Evolutionary conservation across 2,797 vertebrate genomes (phyloP).

Genomic region (Etheostoma perlongum): DNA sequence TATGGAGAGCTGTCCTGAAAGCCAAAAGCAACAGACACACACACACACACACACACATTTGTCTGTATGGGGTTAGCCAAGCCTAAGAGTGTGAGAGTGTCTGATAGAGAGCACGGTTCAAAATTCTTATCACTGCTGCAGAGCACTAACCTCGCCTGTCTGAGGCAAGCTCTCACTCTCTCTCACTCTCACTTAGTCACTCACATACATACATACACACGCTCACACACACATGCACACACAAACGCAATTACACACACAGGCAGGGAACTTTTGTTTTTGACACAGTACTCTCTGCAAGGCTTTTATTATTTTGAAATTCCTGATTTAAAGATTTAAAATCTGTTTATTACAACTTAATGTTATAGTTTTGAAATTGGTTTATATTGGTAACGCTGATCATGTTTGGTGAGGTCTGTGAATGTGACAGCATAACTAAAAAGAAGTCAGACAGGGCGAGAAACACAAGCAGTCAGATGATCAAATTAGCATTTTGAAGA

Average conservation of each 20-base stretch:
- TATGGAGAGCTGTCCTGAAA: constrained; percentile 17
- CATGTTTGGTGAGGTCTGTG: background rate
- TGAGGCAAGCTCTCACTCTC: constrained; percentile 5
- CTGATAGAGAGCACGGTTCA: constrained; percentile 36
- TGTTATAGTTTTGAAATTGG: background rate
- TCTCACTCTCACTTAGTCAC: background rate
- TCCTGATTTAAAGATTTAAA: background rate
- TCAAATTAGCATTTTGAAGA: background rate
- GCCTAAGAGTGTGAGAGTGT: constrained; percentile 17
- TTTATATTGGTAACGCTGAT: background rate
- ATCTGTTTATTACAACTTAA: background rate
- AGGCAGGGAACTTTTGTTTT: constrained; percentile 1
- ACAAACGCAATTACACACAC: no score
- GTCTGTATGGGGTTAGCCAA: constrained; percentile 28
- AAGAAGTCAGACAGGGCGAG: background rate
- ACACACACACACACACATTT: constrained; percentile 1
- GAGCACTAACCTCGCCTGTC: constrained; percentile 25
- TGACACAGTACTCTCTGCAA: background rate
- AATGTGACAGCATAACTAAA: background rate
- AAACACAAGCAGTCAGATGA: background rate
- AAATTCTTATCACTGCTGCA: constrained; percentile 37
- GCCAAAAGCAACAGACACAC: background rate
- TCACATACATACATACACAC: background rate
- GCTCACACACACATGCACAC: background rate
- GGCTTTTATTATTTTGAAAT: background rate